Percentiles rank a stretch among this genome's conserved stretches.
Conservation (phyloP, 2,113 vertebrate genomes). For the Harpagus bidentatus region DNA sequence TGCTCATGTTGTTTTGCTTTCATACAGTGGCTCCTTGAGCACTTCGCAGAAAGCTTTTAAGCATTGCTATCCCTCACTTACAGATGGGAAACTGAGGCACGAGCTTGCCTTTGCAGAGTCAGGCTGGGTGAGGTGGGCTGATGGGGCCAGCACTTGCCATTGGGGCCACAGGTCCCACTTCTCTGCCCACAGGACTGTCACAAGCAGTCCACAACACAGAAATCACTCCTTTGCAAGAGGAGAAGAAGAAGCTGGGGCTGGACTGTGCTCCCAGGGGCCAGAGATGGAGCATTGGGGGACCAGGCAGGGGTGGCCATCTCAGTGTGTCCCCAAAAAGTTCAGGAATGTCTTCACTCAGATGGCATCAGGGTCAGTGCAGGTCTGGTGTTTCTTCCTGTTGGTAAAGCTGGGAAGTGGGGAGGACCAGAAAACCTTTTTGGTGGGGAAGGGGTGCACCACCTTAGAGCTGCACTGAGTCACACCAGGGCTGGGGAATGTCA, state of each 20-base stretch:
- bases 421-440: neutral
- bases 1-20: neutral
- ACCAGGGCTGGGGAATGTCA: neutral
- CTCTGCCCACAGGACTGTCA: neutral
- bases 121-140: neutral
- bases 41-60: neutral
- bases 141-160: rapidly evolving
- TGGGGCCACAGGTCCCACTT: neutral
- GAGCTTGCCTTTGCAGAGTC: neutral
- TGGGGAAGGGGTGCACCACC: neutral
- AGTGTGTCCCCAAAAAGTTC: neutral
- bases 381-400: neutral
- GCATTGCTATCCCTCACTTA: neutral
- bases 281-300: neutral
- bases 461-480: neutral
- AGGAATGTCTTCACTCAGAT: neutral
- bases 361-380: rapidly evolving
- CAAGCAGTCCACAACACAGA: rapidly evolving
- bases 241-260: neutral
- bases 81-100: neutral
- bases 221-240: neutral
- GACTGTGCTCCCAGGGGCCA: neutral
- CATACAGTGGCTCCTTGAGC: neutral
- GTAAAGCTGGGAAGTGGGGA: neutral
- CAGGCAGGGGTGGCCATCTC: rapidly evolving